Conservation (phyloP, 2,888 invertebrate species). For the Tyria jacobaeae region DNA sequence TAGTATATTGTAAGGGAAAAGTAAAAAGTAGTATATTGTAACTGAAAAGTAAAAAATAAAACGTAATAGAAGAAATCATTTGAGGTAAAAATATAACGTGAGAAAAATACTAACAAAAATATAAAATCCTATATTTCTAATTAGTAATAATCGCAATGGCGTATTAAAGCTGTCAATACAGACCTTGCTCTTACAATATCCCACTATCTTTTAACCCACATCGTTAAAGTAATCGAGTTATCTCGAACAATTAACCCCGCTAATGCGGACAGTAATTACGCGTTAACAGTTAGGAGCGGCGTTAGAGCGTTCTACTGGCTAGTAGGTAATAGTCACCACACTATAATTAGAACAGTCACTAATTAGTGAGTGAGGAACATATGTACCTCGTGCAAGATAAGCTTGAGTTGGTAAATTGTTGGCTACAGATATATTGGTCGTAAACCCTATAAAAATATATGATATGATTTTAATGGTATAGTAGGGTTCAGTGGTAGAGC, state of each 20-base stretch:
- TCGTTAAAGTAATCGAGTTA: constrained; percentile 18
- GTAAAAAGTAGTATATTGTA: too few relatives aligned
- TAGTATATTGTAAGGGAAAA: too few relatives aligned
- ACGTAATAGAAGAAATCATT: too few relatives aligned
- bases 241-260: constrained; percentile 15
- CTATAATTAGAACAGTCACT: constrained; percentile 16
- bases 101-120: too few relatives aligned
- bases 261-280: constrained; percentile 18
- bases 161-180: neutral
- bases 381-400: neutral
- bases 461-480: too few relatives aligned
- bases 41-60: too few relatives aligned
- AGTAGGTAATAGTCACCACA: constrained; percentile 1
- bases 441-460: too few relatives aligned
- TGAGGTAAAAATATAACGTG: too few relatives aligned
- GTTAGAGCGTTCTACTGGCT: constrained; percentile 2
- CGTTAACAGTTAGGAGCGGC: constrained; percentile 16
- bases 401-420: neutral
- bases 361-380: constrained; percentile 1
- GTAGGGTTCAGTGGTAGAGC: neutral
- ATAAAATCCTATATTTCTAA: neutral
- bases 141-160: neutral
- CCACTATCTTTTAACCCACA: constrained; percentile 2
- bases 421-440: too few relatives aligned
- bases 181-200: neutral